Percentiles rank a stretch among this genome's conserved stretches.
These are phyloP conservation scores for Psilanteris sp. DNA, from an alignment of 1,140 invertebrate species.

Conservation along the genomic window DNA sequence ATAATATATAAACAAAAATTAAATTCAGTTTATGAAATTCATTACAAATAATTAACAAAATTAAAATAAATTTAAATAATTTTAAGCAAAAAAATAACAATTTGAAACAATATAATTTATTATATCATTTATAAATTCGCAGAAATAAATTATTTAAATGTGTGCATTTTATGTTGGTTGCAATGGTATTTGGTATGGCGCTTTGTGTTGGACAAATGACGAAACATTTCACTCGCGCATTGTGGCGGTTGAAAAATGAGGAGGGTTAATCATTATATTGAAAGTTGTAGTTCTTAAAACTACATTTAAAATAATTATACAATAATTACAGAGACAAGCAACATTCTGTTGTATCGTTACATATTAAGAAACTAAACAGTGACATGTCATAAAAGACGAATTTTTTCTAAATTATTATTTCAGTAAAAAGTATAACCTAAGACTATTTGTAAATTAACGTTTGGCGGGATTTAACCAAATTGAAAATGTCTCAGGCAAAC, in stretches of 20 bases:
- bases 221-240: background rate
- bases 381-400: background rate
- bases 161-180: constrained; percentile 2
- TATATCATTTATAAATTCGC: too few relatives aligned
- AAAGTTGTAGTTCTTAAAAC: background rate
- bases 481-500: constrained; percentile 2
- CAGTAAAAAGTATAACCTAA: background rate
- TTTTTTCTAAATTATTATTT: background rate
- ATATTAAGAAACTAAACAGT: background rate
- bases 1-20: too few relatives aligned
- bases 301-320: background rate
- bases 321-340: background rate
- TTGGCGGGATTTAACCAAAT: background rate
- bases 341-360: background rate
- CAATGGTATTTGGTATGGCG: constrained; percentile 22
- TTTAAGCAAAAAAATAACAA: too few relatives aligned
- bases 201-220: too few relatives aligned
- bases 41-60: too few relatives aligned
- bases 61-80: too few relatives aligned
- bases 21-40: too few relatives aligned
- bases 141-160: too few relatives aligned
- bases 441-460: background rate
- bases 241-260: constrained; percentile 7
- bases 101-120: too few relatives aligned
- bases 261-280: background rate